Conservation (phyloP, 2,113 vertebrate genomes). For the Gopherus flavomarginatus region DNA sequence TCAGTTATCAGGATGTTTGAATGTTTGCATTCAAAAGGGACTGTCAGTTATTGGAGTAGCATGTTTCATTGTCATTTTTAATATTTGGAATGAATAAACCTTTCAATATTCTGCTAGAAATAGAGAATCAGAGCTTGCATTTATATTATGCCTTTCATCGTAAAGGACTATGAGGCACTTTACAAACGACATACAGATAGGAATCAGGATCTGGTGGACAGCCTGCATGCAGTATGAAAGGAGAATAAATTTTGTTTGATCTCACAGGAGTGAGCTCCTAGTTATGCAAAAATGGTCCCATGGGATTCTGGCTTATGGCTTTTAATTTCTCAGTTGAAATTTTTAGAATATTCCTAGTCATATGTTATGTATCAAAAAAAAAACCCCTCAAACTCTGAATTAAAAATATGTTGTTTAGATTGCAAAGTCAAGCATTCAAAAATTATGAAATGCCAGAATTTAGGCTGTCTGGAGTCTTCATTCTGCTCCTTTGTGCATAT, state of each 20-base stretch:
- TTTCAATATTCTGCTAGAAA: constrained; percentile 36
- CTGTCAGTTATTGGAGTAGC: not conserved
- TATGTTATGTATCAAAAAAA: not conserved
- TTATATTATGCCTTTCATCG: constrained; percentile 43
- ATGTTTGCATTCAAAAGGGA: not conserved
- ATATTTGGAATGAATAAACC: not conserved
- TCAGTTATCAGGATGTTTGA: constrained; percentile 11
- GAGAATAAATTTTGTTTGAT: not conserved
- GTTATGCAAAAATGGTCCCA: not conserved
- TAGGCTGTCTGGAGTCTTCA: not conserved
- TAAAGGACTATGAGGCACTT: not conserved
- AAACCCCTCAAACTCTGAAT: not conserved
- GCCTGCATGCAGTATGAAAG: not conserved
- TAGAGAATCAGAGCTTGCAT: not conserved
- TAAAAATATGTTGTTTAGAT: not conserved
- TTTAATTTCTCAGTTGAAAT: not conserved
- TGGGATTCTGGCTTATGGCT: not conserved
- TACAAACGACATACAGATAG: not conserved
- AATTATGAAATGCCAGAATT: not conserved
- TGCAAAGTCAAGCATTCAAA: not conserved
- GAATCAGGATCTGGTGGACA: constrained; percentile 16
- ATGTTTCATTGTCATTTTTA: not conserved
- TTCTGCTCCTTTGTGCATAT: not conserved
- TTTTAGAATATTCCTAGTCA: not conserved
- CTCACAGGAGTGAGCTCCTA: not conserved